These are phyloP conservation scores for Drosophila sulfurigaster DNA, from an alignment of 1,140 invertebrate genomes.

Conservation along the genomic window DNA sequence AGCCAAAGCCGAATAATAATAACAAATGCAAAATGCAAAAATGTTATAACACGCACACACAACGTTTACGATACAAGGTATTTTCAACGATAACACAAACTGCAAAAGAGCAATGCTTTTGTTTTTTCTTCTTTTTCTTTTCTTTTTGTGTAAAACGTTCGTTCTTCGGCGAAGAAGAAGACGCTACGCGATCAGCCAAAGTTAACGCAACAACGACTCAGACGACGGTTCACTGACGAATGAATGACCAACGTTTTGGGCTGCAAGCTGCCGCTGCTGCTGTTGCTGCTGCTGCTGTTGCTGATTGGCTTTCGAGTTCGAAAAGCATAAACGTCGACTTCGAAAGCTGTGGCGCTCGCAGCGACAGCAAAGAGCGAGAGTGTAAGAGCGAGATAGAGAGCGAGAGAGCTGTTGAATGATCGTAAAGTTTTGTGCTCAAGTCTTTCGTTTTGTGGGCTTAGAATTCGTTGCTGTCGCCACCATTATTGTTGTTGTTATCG, in stretches of 20 bases:
- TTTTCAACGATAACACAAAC: slow-evolving; percentile 6
- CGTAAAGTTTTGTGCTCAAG: slow-evolving; percentile 29
- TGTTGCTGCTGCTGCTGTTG: slow-evolving; percentile 24
- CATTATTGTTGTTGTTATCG: slow-evolving; percentile 36
- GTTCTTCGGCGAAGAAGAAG: slow-evolving; percentile 77
- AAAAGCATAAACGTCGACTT: slow-evolving; percentile 57
- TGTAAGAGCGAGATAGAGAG: neutral
- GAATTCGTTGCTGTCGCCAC: slow-evolving; percentile 42
- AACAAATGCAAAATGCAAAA: slow-evolving; percentile 57
- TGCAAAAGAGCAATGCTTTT: slow-evolving; percentile 23
- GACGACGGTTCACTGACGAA: slow-evolving; percentile 73
- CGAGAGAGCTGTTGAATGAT: slow-evolving; percentile 15
- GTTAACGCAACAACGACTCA: slow-evolving; percentile 31
- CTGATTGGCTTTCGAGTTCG: slow-evolving; percentile 46
- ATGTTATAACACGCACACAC: slow-evolving; percentile 52
- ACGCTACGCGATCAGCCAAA: slow-evolving; percentile 43
- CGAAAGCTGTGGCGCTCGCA: slow-evolving; percentile 43
- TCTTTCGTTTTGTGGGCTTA: slow-evolving; percentile 41
- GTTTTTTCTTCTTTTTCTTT: neutral
- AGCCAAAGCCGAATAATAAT: slow-evolving; percentile 29
- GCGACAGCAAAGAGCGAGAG: slow-evolving; percentile 4
- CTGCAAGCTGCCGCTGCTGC: slow-evolving; percentile 42
- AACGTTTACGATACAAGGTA: slow-evolving; percentile 3
- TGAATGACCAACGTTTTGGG: slow-evolving; percentile 70
- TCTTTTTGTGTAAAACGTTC: slow-evolving; percentile 61